Evolutionary conservation across 2,113 vertebrate genomes (phyloP).

Genomic region (Hippocampus zosterae): DNA sequence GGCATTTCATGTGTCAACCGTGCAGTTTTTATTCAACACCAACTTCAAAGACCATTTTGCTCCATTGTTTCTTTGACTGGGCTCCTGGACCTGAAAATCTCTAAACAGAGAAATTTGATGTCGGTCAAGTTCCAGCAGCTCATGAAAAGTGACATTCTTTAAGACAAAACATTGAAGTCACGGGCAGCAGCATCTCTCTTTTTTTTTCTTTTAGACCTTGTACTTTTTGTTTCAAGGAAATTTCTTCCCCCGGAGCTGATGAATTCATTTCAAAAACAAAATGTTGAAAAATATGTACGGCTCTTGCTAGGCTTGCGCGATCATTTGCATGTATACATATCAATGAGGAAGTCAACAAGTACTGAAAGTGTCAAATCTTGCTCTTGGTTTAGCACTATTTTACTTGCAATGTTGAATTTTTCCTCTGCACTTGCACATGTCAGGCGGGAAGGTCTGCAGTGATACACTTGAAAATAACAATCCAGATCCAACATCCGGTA

Average conservation of each 20-base stretch:
- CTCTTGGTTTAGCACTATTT: no score
- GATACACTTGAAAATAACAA: not conserved
- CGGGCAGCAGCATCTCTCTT: no score
- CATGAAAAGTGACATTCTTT: slow-evolving; percentile 81
- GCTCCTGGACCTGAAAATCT: slow-evolving; percentile 90
- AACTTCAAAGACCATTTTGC: slow-evolving; percentile 91
- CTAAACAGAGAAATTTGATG: slow-evolving; percentile 92
- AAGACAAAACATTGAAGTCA: slow-evolving; percentile 69
- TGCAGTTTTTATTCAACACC: slow-evolving; percentile 77
- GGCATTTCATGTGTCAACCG: slow-evolving; percentile 80
- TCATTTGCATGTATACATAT: not conserved
- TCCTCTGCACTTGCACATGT: not conserved
- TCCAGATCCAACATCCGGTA: not conserved
- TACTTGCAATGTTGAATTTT: no score
- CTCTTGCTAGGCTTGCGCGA: not conserved
- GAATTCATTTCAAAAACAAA: slow-evolving; percentile 15
- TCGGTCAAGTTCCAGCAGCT: slow-evolving; percentile 89
- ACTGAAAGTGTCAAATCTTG: not conserved
- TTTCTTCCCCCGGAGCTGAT: not conserved
- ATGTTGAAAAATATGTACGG: not conserved
- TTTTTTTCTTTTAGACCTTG: not conserved
- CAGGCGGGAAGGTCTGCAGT: not conserved
- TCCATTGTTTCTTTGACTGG: slow-evolving; percentile 86
- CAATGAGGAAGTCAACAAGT: not conserved
- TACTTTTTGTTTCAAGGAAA: not conserved